Base-by-base conservation (phyloP, 2,888 invertebrate species). In the Ochlodes sylvanus region DNA sequence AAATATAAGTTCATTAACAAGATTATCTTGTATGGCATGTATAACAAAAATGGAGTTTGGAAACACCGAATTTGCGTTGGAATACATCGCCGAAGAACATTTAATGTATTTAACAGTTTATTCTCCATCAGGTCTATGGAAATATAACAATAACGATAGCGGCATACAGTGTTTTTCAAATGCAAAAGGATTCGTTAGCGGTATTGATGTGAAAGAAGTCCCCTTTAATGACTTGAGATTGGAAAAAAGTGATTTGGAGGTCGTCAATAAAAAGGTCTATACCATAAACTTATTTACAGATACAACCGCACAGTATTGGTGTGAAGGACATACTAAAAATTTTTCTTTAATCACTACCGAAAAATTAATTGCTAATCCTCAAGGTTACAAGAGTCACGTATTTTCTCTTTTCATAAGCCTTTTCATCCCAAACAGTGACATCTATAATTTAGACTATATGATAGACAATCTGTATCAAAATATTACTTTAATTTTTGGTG, bases 301-400 rank as follows among this genome's bases (percentile, higher is more conserved):
- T 52, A 89, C 92, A 69, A 92, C 95, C 0, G 95, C 95, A 0
- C 90, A 94, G 72, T 96, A 96, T 79, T 95, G 95, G 95, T 96
- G 96, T 78, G 94, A 95, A 82, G 95, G 94, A 0, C 94, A 95
- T 73, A 89, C 94, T 5, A 86, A 85, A 67, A 86, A 94, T 70
- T 94, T 94, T 75, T 82, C 90, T n/a, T 77, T 93, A 19, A 79
- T 95, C 17, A 75, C 80, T 66, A 94, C 95, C 0, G 81, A 92
- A 12, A 94, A 84, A 79, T 82, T 95, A 34, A 81, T 95, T 27
- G 94, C 94, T 0, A 91, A 90, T 69, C 89, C 91, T 19, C 84
- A 79, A 73, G 85, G 86, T 4, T 81, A 85, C 50, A 77, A 86
- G 75, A 77, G 84, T 41, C 89, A 90, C 69, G 89, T 90, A 32